Evolutionary conservation across 2,888 invertebrate species (phyloP).

Genomic region (Pristionchus maxplancki): DNA sequence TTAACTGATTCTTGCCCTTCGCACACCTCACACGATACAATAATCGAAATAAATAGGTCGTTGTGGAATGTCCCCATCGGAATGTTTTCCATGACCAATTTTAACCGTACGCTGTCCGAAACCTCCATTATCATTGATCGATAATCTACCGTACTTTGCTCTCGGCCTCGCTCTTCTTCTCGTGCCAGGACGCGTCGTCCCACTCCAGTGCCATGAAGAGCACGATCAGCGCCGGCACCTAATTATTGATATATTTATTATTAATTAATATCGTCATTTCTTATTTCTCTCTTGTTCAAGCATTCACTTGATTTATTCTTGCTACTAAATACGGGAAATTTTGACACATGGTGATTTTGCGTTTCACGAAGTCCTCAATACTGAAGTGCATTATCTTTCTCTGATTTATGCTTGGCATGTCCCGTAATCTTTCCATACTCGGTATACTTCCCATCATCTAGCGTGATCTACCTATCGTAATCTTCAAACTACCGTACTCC

Average conservation of each 20-base stretch:
- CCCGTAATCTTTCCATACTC: no score
- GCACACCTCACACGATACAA: no score
- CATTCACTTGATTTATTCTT: background rate
- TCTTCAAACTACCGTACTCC: background rate
- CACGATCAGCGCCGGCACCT: conserved; percentile 87
- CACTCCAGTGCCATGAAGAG: conserved; percentile 97
- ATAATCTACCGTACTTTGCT: conserved; percentile 56
- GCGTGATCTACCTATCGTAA: no score
- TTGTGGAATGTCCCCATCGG: no score
- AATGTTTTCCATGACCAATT: no score
- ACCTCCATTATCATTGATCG: background rate
- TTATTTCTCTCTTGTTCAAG: background rate
- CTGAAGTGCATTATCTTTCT: no score
- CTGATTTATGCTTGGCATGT: no score
- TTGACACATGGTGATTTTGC: no score
- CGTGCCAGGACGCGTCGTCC: conserved; percentile 93
- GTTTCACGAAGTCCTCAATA: background rate
- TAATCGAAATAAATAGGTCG: no score
- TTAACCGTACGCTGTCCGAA: background rate
- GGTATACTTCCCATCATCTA: no score
- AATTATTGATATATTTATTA: conserved; percentile 82
- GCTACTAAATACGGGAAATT: background rate
- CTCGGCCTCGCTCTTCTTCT: conserved; percentile 94
- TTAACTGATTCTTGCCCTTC: no score
- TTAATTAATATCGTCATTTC: conserved; percentile 85